Conservation (phyloP, 2,113 vertebrate species). For the Puntigrus tetrazona region DNA sequence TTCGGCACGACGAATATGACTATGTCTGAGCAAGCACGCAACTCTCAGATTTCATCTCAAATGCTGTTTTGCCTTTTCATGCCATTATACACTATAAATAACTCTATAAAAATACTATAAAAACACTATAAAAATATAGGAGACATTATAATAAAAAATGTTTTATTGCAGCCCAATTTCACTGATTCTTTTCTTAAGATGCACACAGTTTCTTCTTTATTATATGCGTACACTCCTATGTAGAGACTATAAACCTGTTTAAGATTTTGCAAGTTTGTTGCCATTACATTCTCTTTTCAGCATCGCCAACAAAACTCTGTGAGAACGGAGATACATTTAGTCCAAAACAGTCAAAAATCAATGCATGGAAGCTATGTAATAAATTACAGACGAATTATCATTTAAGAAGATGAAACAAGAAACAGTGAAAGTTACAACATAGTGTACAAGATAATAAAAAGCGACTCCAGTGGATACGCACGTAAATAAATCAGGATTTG, state of each 20-base stretch:
- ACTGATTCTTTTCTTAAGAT: background rate
- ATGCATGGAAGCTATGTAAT: background rate
- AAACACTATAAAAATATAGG: no score
- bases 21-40: slow-evolving; percentile 61
- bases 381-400: background rate
- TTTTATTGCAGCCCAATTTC: background rate
- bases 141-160: background rate
- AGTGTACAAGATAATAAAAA: slow-evolving; percentile 6
- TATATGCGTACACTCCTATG: no score
- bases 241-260: background rate
- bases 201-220: background rate
- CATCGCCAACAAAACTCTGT: background rate
- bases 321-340: background rate
- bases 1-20: slow-evolving; percentile 19
- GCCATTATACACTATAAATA: background rate
- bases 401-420: background rate
- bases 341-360: background rate
- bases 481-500: background rate
- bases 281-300: background rate
- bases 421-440: background rate
- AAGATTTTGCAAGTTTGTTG: background rate
- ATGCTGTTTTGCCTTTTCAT: background rate
- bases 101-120: no score
- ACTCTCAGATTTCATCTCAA: slow-evolving; percentile 44
- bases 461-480: background rate